A percentile compares a stretch with the other conserved stretches of the same genome.
Evolutionary conservation across 2,888 invertebrate genomes (phyloP).

Genomic region (Idaea biselata): DNA sequence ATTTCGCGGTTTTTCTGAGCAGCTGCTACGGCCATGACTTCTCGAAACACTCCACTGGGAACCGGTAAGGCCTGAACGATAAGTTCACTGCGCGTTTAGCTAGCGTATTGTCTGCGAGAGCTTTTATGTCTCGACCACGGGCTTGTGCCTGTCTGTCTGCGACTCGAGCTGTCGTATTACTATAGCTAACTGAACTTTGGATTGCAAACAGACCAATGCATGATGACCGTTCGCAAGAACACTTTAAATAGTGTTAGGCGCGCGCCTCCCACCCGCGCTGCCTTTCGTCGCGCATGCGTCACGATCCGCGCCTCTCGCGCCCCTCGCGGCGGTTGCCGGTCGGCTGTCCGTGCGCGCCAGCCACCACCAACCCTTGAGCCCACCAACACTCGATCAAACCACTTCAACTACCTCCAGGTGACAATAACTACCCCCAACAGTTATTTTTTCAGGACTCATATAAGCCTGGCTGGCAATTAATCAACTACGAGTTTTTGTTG

Average conservation of each 20-base stretch:
- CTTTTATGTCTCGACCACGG: slow-evolving; percentile 82
- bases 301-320: slow-evolving; percentile 60
- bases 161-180: slow-evolving; percentile 79
- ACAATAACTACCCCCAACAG: slow-evolving; percentile 1
- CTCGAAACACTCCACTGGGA: slow-evolving; percentile 72
- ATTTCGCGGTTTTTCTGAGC: slow-evolving; percentile 97
- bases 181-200: slow-evolving; percentile 82
- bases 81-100: slow-evolving; percentile 78
- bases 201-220: slow-evolving; percentile 86
- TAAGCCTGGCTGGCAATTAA: too few relatives aligned
- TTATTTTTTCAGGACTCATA: not conserved
- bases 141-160: slow-evolving; percentile 80
- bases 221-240: slow-evolving; percentile 82
- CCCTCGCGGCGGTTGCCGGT: slow-evolving; percentile 34
- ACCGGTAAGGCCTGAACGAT: slow-evolving; percentile 71
- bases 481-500: too few relatives aligned
- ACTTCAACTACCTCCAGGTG: slow-evolving; percentile 9
- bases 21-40: slow-evolving; percentile 92
- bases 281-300: slow-evolving; percentile 83
- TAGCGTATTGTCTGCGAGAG: slow-evolving; percentile 78
- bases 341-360: slow-evolving; percentile 20
- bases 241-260: slow-evolving; percentile 83
- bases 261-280: slow-evolving; percentile 77
- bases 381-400: slow-evolving; percentile 22
- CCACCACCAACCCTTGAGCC: slow-evolving; percentile 30